Evolutionary conservation across 2,888 invertebrate species (phyloP).

Genomic region (Caenorhabditis macrosperma): DNA sequence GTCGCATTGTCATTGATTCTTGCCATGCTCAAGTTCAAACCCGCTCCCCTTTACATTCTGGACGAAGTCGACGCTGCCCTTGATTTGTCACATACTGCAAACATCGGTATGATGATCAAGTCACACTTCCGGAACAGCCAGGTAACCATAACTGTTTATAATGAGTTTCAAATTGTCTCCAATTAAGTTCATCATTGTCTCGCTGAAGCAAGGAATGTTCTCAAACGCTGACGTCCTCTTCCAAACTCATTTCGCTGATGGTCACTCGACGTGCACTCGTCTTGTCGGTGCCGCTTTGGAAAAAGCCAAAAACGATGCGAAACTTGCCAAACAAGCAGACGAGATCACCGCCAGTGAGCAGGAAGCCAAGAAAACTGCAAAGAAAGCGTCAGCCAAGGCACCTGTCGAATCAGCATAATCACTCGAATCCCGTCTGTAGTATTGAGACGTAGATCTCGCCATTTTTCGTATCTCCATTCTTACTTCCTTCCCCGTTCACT

Average conservation of each 20-base stretch:
- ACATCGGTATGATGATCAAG: constrained; percentile 95
- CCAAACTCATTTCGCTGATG: constrained; percentile 94
- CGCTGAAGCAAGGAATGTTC: constrained; percentile 99
- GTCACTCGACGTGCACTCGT: constrained; percentile 81
- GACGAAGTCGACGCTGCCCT: constrained; percentile 98
- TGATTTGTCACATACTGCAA: constrained; percentile 97
- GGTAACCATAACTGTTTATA: too few species aligned
- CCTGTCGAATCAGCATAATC: too few species aligned
- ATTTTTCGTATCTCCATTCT: neutral
- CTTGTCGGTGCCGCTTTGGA: constrained; percentile 20
- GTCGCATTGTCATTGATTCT: constrained; percentile 96
- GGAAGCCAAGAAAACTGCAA: constrained; percentile 19
- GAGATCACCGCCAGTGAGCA: constrained; percentile 13
- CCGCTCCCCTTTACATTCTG: constrained; percentile 97
- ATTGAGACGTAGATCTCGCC: too few species aligned
- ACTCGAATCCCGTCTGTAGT: too few species aligned
- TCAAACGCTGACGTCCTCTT: constrained; percentile 98
- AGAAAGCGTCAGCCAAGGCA: neutral
- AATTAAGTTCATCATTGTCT: constrained; percentile 99
- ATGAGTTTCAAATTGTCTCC: too few species aligned
- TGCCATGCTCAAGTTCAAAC: constrained; percentile 95
- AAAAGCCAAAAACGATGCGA: constrained; percentile 4
- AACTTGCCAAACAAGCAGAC: constrained; percentile 22
- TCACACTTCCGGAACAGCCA: constrained; percentile 91
- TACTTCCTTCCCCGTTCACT: too few species aligned